Evolutionary conservation across 2,888 invertebrate species (phyloP).

Genomic region (Cephus runcator): DNA sequence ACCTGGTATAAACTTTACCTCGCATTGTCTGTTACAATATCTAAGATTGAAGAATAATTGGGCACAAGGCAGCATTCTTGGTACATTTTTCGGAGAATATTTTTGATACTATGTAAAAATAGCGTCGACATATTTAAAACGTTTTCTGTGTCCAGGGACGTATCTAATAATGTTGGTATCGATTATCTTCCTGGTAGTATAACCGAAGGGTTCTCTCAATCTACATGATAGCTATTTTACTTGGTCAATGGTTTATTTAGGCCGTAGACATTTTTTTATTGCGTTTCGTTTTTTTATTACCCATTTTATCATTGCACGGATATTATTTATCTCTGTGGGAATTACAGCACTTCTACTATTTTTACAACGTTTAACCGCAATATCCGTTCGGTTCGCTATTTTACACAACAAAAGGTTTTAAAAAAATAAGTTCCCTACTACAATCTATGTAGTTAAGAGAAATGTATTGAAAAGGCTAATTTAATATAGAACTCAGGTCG

Average conservation of each 20-base stretch:
- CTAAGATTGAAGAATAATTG: not conserved
- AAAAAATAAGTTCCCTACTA: not conserved
- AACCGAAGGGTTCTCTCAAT: not conserved
- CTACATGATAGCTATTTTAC: not conserved
- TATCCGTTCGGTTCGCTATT: not conserved
- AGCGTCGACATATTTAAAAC: not conserved
- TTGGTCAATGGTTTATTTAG: not conserved
- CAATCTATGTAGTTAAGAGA: not conserved
- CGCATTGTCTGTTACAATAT: not conserved
- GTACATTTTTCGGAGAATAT: not conserved
- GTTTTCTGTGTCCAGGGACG: not conserved
- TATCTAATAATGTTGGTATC: not conserved
- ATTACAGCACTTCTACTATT: not conserved
- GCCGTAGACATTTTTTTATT: not conserved
- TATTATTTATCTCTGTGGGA: not conserved
- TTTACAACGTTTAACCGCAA: not conserved
- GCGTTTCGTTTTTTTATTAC: not conserved
- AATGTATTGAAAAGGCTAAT: not conserved
- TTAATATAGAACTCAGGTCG: not conserved
- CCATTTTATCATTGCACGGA: not conserved
- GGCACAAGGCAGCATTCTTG: not conserved
- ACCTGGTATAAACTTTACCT: not conserved
- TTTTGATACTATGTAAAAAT: not conserved
- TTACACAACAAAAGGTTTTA: not conserved
- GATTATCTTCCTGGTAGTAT: not conserved